phyloP scores from a whole-genome alignment of 1,140 invertebrate species.

The Drosophila pseudoananassae region DNA sequence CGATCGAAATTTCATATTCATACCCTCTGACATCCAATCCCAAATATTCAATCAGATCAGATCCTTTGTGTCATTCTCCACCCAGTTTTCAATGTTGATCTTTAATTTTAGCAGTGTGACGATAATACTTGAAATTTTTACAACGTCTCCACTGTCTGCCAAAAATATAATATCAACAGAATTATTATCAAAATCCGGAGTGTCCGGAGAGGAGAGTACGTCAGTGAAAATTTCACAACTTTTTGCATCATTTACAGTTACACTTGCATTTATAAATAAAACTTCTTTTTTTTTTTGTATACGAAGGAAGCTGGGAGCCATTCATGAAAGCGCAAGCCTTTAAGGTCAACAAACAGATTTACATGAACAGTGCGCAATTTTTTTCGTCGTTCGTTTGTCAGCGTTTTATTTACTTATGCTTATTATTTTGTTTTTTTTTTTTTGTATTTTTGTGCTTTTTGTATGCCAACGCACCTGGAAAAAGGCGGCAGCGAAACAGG shows the following conservation, averaged over 20 bases:
- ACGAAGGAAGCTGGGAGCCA: constrained; percentile 39
- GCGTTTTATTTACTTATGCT: constrained; percentile 6
- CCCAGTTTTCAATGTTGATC: constrained; percentile 34
- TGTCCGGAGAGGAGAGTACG: constrained; percentile 24
- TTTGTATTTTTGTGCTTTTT: constrained; percentile 53
- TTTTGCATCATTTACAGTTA: constrained; percentile 51
- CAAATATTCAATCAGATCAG: not conserved
- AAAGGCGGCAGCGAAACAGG: constrained; percentile 32
- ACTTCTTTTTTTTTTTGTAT: not conserved
- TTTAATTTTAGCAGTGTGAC: constrained; percentile 48
- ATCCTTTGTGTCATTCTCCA: constrained; percentile 29
- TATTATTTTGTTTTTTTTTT: constrained; percentile 40
- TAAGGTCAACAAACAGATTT: constrained; percentile 54
- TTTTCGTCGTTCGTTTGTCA: constrained; percentile 44
- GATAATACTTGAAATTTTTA: constrained; percentile 21
- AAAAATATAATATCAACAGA: constrained; percentile 17
- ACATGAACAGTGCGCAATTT: constrained; percentile 31
- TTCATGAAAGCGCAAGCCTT: constrained; percentile 41
- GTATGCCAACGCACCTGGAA: constrained; percentile 58
- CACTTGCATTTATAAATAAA: constrained; percentile 17
- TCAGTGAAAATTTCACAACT: constrained; percentile 36
- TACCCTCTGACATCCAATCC: constrained; percentile 3
- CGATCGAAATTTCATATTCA: constrained; percentile 9
- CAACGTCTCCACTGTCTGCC: constrained; percentile 3
- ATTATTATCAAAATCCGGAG: constrained; percentile 2